Evolutionary conservation across 2,888 invertebrate genomes (phyloP).

Genomic region (Trissoscelio sp.): DNA sequence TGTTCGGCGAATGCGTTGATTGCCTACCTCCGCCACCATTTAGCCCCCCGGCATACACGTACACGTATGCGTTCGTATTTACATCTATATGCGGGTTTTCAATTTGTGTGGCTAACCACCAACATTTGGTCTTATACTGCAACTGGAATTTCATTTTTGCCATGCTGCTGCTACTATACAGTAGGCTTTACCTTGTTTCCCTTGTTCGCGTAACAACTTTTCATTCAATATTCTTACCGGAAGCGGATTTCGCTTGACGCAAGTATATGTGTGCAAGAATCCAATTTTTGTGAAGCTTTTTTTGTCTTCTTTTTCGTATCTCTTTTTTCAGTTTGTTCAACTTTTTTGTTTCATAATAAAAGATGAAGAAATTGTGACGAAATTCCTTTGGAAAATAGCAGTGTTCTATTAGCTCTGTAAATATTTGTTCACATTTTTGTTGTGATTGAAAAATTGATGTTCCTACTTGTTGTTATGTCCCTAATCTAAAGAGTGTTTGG

Average conservation of each 20-base stretch:
- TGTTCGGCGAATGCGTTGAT: conserved; percentile 62
- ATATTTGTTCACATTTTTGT: too few species aligned
- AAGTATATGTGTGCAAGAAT: not conserved
- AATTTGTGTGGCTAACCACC: conserved; percentile 58
- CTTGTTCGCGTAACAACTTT: conserved; percentile 11
- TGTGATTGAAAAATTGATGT: too few species aligned
- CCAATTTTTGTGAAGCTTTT: too few species aligned
- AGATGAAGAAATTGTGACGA: too few species aligned
- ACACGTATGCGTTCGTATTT: conserved; percentile 25
- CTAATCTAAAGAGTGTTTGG: too few species aligned
- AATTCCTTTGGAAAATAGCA: too few species aligned
- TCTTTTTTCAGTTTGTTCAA: too few species aligned
- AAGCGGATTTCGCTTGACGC: conserved; percentile 21
- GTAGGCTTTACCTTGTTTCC: not conserved
- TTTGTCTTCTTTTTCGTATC: too few species aligned
- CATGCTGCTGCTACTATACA: not conserved
- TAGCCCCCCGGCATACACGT: conserved; percentile 25
- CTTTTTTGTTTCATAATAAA: too few species aligned
- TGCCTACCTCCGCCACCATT: conserved; percentile 59
- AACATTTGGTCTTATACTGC: conserved; percentile 46
- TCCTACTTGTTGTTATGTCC: too few species aligned
- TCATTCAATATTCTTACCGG: conserved; percentile 22
- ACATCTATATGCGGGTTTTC: conserved; percentile 46
- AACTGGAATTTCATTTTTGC: conserved; percentile 41
- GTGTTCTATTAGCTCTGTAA: too few species aligned